Base-by-base conservation (phyloP, 2,797 vertebrate species). In the Agapornis canus region DNA sequence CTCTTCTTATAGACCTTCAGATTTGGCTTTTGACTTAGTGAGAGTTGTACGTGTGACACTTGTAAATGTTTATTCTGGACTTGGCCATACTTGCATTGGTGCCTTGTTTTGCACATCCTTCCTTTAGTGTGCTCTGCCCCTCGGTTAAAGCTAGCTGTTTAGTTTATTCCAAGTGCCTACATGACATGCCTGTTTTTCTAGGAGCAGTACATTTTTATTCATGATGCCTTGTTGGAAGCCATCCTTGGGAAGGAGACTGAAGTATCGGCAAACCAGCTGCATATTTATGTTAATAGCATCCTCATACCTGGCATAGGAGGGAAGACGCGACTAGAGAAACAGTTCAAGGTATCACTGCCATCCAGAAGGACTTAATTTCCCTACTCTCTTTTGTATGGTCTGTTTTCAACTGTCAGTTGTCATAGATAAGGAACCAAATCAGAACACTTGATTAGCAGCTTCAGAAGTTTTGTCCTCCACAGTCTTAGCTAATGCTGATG, bases 141-240 rank as follows among this genome's bases (percentile, higher is more conserved):
- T 92, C 25, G 13, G 52, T 64, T 89, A 68, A 84, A 90, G 60
- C 45, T 61, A 65, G 65, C 43, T 54, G 32, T 83, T 87, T 35
- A 68, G 45, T 45, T 80, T 72, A 63, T 71, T 85, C 54, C 81
- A 56, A 63, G 71, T 3, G n/a, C 71, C 64, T 42, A 29, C 11
- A 9, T 92, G 86, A 89, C 80, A 20, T 65, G 48, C 61, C 86
- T 94, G 29, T 69, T 82, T 89, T 90, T 95, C 39, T 79, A 99
- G 99, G 99, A 99, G 97, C 99, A 99, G 98, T 99, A 99, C 90
- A 97, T 99, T 97, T 99, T 99, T 97, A 99, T 99, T 98, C 99
- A 99, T 70, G 99, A 99, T 96, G 99, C 99, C 97, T 98, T 99
- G 98, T 98, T 99, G 98, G 99, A 99, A 98, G 98, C 99, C 96